A percentile compares a stretch with the other conserved stretches of the same genome.
phyloP scores from a whole-genome alignment of 2,888 invertebrate species.

The Coremacera marginata region DNA sequence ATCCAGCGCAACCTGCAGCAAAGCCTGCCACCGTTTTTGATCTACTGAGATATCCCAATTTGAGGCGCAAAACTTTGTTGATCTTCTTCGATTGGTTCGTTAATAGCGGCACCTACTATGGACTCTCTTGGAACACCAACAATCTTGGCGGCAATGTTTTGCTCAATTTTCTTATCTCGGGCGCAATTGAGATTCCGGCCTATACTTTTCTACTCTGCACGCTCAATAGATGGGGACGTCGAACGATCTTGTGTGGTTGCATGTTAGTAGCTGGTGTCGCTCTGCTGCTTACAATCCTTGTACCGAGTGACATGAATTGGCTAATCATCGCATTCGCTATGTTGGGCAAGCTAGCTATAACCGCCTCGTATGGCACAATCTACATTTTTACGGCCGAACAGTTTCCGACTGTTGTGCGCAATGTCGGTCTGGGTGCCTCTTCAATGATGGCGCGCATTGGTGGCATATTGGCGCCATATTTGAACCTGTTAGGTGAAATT shows the following conservation, averaged over 20 bases:
- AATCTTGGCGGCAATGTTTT: slow-evolving; percentile 81
- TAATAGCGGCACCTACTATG: slow-evolving; percentile 83
- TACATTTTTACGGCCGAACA: slow-evolving; percentile 82
- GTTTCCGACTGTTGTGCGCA: slow-evolving; percentile 83
- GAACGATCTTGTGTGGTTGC: slow-evolving; percentile 77
- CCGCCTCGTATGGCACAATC: slow-evolving; percentile 80
- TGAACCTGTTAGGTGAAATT: slow-evolving; percentile 77
- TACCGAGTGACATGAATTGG: slow-evolving; percentile 73
- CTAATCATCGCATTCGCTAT: slow-evolving; percentile 76
- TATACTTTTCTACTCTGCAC: slow-evolving; percentile 76
- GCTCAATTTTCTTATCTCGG: slow-evolving; percentile 80
- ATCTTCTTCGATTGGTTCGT: slow-evolving; percentile 85
- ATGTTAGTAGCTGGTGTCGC: slow-evolving; percentile 76
- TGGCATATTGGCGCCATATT: slow-evolving; percentile 77
- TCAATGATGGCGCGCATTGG: slow-evolving; percentile 91
- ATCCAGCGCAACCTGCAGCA: slow-evolving; percentile 46
- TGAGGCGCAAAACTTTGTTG: slow-evolving; percentile 75
- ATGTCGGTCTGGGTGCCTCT: slow-evolving; percentile 87
- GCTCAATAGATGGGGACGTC: slow-evolving; percentile 80
- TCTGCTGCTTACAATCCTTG: slow-evolving; percentile 73
- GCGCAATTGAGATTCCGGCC: slow-evolving; percentile 81
- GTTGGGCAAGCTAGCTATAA: slow-evolving; percentile 80
- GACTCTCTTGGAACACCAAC: slow-evolving; percentile 82
- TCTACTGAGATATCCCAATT: slow-evolving; percentile 75
- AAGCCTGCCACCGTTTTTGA: slow-evolving; percentile 72